Evolutionary conservation across 1,140 invertebrate species (phyloP), one percentile per base, ranked within the genome.

Genomic region (Palaemon carinicauda): DNA sequence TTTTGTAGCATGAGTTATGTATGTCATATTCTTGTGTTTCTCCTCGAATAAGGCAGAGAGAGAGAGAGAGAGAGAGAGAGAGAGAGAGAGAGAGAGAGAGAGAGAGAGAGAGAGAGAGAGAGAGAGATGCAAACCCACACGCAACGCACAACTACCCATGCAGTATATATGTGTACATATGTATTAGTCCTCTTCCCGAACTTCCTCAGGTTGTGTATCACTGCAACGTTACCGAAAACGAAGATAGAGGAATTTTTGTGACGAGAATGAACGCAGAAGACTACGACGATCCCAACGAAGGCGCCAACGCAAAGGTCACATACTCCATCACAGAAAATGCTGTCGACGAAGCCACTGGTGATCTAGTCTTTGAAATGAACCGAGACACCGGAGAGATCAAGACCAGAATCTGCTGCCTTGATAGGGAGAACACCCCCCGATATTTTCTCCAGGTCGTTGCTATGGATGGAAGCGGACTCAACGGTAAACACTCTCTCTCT

Each of bases 261-360:
- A 54, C 53, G 9, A 21, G 21, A 27, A 65, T 88, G 50, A 52
- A n/a, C 1, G 88, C 88, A 1, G 69, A 80, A 9, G 98, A 99
- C 92, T 98, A 98, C 90, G 98, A 99, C 90, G 97, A 98, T 91
- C 97, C 97, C 0, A 95, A 94, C 19, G 97, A 98, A 92, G 96
- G 96, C 33, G 96, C 96, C 27, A 98, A 98, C 91, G 97, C 97
- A 3, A 95, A 96, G 85, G 91, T 98, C 1, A 95, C 96, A 71
- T 97, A 97, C 91, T 97, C 97, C 1, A 98, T 98, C 73, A 97
- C 98, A 90, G 98, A 98, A 93, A 99, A 98, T 91, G 97, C 98
- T 1, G 98, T 98, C 74, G 97, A 98, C 91, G 97, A 98, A 91
- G 96, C 96, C 91, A 97, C 96, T 7, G 97, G 97, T 0, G 96